These are phyloP conservation scores for Liposcelis brunnea DNA, from an alignment of 2,888 invertebrate genomes.

Conservation along the genomic window DNA sequence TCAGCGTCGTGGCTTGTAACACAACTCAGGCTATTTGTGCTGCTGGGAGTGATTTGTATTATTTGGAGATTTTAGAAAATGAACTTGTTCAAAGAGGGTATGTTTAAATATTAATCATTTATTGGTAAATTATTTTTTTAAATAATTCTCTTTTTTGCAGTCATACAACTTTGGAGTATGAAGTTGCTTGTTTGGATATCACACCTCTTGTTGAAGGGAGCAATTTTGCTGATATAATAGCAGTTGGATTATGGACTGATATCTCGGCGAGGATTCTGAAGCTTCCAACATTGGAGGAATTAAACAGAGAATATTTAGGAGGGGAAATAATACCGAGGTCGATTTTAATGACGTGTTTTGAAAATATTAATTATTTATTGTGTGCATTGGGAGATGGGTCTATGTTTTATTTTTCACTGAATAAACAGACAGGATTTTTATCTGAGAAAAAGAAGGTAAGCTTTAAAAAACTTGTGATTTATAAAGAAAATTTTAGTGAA, in stretches of 20 bases:
- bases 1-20: constrained; percentile 80
- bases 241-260: constrained; percentile 94
- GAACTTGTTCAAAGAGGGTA: constrained; percentile 43
- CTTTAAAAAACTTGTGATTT: background rate
- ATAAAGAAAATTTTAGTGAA: background rate
- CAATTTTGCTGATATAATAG: constrained; percentile 52
- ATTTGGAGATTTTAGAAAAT: constrained; percentile 51
- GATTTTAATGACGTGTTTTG: constrained; percentile 84
- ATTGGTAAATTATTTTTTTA: constrained; percentile 12
- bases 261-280: constrained; percentile 77
- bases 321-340: constrained; percentile 96
- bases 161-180: constrained; percentile 65
- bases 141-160: constrained; percentile 23
- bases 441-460: constrained; percentile 67
- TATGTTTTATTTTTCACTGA: constrained; percentile 86
- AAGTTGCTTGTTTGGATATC: constrained; percentile 91
- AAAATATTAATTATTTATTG: constrained; percentile 68
- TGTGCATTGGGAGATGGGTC: constrained; percentile 96
- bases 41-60: constrained; percentile 72
- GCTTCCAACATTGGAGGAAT: constrained; percentile 59
- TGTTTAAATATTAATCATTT: constrained; percentile 11
- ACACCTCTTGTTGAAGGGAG: constrained; percentile 53
- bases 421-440: constrained; percentile 53
- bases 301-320: constrained; percentile 73
- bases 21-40: constrained; percentile 62